phyloP scores from a whole-genome alignment of 2,113 vertebrate genomes.

The Felis chaus region DNA sequence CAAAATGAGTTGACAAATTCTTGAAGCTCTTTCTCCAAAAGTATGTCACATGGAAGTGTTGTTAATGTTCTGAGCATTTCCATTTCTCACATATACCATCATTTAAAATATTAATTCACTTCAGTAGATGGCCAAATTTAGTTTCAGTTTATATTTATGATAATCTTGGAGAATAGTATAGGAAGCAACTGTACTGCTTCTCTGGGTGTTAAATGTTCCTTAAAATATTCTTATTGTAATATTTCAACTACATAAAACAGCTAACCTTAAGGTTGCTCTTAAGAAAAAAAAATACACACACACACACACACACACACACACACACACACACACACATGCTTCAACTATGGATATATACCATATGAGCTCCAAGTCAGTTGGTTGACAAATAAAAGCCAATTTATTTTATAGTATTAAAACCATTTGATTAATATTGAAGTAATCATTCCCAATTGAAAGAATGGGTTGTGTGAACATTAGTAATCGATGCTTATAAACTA shows the following conservation, averaged over 20 bases:
- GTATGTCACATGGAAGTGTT: constrained; percentile 48
- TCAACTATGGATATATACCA: not conserved
- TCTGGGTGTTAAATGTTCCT: not conserved
- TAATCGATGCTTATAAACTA: not conserved
- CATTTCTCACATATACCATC: constrained; percentile 44
- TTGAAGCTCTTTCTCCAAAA: constrained; percentile 25
- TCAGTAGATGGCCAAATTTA: constrained; percentile 52
- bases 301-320: too few species aligned
- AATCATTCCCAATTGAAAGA: not conserved
- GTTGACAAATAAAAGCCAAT: constrained; percentile 2
- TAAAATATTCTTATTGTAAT: not conserved
- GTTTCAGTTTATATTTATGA: constrained; percentile 59
- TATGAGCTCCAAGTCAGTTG: not conserved
- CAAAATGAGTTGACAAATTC: constrained; percentile 18
- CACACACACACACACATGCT: not conserved
- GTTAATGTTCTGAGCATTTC: constrained; percentile 17
- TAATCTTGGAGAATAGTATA: constrained; percentile 14
- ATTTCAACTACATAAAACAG: not conserved
- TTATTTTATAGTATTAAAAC: not conserved
- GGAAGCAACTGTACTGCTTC: not conserved
- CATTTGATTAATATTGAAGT: constrained; percentile 31
- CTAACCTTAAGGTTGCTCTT: not conserved
- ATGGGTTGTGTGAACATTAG: not conserved
- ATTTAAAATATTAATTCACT: constrained; percentile 62
- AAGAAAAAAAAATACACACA: not conserved